Conservation (phyloP, 2,113 vertebrate genomes). For the Pogonocichla stellata region DNA sequence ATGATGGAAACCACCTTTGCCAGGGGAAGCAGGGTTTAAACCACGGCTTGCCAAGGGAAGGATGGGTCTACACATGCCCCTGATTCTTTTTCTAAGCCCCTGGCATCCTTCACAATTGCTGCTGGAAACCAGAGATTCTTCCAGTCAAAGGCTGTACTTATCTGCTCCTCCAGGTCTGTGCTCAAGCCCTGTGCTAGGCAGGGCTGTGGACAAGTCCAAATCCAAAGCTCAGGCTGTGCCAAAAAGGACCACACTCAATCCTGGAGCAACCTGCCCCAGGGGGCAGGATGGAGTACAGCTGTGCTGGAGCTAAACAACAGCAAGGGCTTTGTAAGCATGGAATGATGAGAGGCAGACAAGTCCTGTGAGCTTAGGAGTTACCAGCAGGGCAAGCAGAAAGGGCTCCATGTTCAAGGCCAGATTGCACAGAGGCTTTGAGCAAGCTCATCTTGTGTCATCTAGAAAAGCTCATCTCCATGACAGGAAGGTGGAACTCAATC, state of each 20-base stretch:
- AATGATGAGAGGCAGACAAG: not conserved
- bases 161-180: not conserved
- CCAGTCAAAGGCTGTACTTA: fast-evolving
- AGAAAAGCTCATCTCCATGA: not conserved
- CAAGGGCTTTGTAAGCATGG: not conserved
- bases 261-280: fast-evolving
- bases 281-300: not conserved
- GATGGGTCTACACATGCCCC: not conserved
- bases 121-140: not conserved
- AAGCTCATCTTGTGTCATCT: not conserved
- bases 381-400: not conserved
- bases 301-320: not conserved
- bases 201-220: not conserved
- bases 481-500: not conserved
- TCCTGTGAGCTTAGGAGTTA: not conserved
- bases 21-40: not conserved
- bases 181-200: not conserved
- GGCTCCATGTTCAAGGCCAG: not conserved
- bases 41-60: not conserved
- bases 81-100: not conserved
- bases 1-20: not conserved
- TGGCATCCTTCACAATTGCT: not conserved
- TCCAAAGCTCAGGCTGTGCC: not conserved
- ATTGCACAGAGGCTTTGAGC: not conserved
- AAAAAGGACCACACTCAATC: not conserved